Conservation (phyloP, 2,888 invertebrate species). For the Drosophila ochracea region DNA sequence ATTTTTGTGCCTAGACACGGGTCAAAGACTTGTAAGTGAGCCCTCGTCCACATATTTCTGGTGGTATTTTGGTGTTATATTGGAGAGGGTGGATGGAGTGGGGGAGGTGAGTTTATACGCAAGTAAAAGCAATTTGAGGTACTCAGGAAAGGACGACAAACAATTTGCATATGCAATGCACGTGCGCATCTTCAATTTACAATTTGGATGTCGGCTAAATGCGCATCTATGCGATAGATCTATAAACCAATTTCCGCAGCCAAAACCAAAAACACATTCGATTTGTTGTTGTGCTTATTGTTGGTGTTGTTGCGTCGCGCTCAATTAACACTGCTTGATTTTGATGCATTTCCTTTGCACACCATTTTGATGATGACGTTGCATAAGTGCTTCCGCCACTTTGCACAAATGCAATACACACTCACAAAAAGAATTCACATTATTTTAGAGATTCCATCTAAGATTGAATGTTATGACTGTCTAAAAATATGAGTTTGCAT, state of each 20-base stretch:
- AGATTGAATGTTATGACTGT: not conserved
- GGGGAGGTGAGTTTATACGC: constrained; percentile 13
- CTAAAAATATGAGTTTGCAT: not conserved
- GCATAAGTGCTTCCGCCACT: constrained; percentile 64
- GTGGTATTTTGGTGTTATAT: not conserved
- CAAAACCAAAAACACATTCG: constrained; percentile 58
- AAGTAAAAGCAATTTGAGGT: constrained; percentile 69
- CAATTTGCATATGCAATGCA: constrained; percentile 76
- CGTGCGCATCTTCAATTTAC: constrained; percentile 76
- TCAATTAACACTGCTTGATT: constrained; percentile 70
- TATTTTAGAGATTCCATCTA: not conserved
- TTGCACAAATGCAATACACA: constrained; percentile 21
- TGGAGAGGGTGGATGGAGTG: not conserved
- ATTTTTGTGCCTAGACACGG: not conserved
- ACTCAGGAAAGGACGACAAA: constrained; percentile 59
- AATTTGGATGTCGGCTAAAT: constrained; percentile 63
- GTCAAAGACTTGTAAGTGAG: not conserved
- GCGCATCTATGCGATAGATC: constrained; percentile 68
- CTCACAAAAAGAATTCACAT: not conserved
- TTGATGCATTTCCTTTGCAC: constrained; percentile 71
- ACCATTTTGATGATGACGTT: constrained; percentile 58
- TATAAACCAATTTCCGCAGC: constrained; percentile 72
- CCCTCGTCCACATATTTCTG: constrained; percentile 38
- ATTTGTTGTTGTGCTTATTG: constrained; percentile 2
- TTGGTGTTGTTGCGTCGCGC: constrained; percentile 46